Evolutionary conservation across 2,797 vertebrate genomes (phyloP), one percentile per base, ranked within the genome.

Genomic region (Dendrocincla fuliginosa): DNA sequence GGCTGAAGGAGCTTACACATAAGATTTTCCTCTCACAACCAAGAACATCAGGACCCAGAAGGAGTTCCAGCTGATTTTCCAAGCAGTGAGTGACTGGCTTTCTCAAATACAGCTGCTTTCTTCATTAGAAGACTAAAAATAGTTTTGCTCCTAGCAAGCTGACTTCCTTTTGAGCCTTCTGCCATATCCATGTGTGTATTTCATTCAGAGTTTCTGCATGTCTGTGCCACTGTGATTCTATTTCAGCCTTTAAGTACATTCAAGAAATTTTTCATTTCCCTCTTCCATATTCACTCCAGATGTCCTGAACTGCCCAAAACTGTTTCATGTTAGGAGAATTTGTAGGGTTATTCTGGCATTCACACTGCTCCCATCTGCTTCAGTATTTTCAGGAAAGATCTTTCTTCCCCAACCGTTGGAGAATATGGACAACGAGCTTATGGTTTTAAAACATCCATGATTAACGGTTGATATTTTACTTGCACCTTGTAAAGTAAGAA

Each of bases 91-190:
- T 92, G 95, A 92, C 90, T 97, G 79, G 49, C 93, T 97, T 97
- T 96, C 93, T 96, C 85, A 96, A 96, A 97, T 96, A 95, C 97
- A 98, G 97, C 96, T 98, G 97, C 95, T 98, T 97, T 97, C 96
- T 97, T 98, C 97, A 97, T 98, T 97, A 97, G 91, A 91, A 93
- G 73, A 93, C 97, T 98, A 98, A 97, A 98, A 96, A 98, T 98
- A 98, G 95, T 79, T 82, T 87, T 63, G 86, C 92, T 97, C 83
- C 84, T 92, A 96, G 95, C 96, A 96, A 81, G 94, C 97, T 95
- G 97, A 89, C 93, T 98, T 98, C 96, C 93, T 97, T 97, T 96
- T 94, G 95, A 97, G 96, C 95, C 84, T 96, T 97, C 95, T 98
- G 97, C 96, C 96, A 94, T 93, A 95, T 95, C 93, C 95, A 97